Percentiles rank a stretch among this genome's conserved stretches.
These are phyloP conservation scores for Plebejus melissa DNA, from an alignment of 2,888 invertebrate genomes.

Conservation along the genomic window DNA sequence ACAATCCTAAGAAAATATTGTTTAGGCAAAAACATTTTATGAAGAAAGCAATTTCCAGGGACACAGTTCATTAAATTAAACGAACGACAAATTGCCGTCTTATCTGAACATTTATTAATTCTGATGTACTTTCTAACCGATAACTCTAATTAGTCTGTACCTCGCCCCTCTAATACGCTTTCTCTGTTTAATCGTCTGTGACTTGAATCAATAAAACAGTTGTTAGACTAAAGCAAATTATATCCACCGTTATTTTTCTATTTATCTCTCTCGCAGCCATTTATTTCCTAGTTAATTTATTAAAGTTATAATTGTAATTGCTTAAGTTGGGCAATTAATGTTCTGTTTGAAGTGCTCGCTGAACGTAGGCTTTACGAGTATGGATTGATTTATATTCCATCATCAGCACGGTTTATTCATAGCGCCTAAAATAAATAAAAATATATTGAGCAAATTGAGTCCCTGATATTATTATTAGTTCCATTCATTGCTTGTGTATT, in stretches of 20 bases:
- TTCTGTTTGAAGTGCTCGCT: slow-evolving; percentile 9
- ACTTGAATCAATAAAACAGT: slow-evolving; percentile 44
- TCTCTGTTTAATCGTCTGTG: slow-evolving; percentile 62
- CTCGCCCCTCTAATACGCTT: slow-evolving; percentile 51
- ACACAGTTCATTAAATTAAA: slow-evolving; percentile 28
- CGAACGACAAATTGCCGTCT: slow-evolving; percentile 28
- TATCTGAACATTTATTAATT: slow-evolving; percentile 30
- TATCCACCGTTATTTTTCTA: slow-evolving; percentile 26
- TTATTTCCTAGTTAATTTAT: slow-evolving; percentile 12
- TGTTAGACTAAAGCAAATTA: slow-evolving; percentile 34
- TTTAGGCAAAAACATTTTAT: neutral
- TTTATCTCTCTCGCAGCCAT: slow-evolving; percentile 8
- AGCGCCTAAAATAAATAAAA: neutral
- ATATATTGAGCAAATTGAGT: neutral
- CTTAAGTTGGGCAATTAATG: slow-evolving; percentile 19
- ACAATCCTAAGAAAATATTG: no score
- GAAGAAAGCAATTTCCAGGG: neutral
- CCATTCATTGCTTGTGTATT: no score
- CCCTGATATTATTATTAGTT: no score
- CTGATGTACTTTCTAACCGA: slow-evolving; percentile 34
- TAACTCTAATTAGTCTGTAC: slow-evolving; percentile 41
- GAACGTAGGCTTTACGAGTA: neutral
- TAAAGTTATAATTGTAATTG: slow-evolving; percentile 14
- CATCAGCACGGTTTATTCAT: neutral
- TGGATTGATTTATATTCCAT: neutral